Evolutionary conservation across 2,797 vertebrate genomes (phyloP), one percentile per base, ranked within the genome.

Genomic region (Oophaga sylvatica): DNA sequence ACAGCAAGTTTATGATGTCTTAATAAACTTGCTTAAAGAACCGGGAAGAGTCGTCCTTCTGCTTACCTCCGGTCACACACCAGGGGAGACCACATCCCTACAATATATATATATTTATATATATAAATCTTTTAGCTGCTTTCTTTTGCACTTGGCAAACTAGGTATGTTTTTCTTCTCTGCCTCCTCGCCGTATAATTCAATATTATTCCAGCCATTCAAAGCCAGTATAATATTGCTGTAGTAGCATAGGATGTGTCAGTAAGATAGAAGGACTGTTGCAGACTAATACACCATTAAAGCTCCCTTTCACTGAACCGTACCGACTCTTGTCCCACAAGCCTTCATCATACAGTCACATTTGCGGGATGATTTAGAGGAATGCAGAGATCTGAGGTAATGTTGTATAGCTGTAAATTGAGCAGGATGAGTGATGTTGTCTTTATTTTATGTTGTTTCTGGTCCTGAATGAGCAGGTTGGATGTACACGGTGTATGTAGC

Each of bases 191-290:
- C 6, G 17, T 70, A 56, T 31, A 63, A 57, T 82, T 35, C 19
- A 82, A 60, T 82, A 67, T 35, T 87, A 77, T 78, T 67, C 41
- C 48, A 78, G 60, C 29, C 60, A 31, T 13, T 63, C 10, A 31
- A 11, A 84, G 41, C 17, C 56, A 84, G 16, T 71, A 71, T 79
- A 78, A 79, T 84, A 80, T 88, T 16, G 56, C 63, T 73, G 82
- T 63, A 88, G 65, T 84, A 81, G 41, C 41, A 65, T 68, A 80
- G n/a, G 29, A 88, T 65, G 70, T 88, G 87, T 88, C 87, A 85
- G 19, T 29, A 88, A 88, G 83, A 88, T 88, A 73, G 29, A 88
- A 84, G 71, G 59, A 16, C 76, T 53, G 10, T 35, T 53, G 22
- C 57, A 60, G 70, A 70, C 59, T 76, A 85, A 85, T 76, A 83